Percentiles rank a stretch among this genome's conserved stretches.
Evolutionary conservation across 2,113 vertebrate species (phyloP).

Genomic region (Pao palembangensis): DNA sequence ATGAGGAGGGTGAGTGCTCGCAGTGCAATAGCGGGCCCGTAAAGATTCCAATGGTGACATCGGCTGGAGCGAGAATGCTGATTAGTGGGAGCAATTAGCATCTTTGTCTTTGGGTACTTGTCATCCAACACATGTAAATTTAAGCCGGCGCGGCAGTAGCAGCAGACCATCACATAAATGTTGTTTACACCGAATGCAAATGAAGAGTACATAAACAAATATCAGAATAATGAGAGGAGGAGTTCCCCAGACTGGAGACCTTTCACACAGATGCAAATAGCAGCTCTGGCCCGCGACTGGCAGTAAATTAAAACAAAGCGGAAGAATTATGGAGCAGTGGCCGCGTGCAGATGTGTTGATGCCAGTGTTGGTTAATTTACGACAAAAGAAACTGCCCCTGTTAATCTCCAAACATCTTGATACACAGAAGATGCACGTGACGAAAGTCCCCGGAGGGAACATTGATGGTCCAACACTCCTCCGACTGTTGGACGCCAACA

Average conservation of each 20-base stretch:
- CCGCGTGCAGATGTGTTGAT: constrained; percentile 66
- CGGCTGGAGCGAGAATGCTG: constrained; percentile 30
- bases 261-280: constrained; percentile 62
- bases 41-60: constrained; percentile 40
- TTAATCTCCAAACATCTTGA: constrained; percentile 72
- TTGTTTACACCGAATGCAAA: constrained; percentile 66
- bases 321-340: constrained; percentile 53
- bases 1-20: constrained; percentile 38
- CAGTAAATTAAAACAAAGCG: constrained; percentile 65
- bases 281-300: constrained; percentile 38
- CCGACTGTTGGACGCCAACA: constrained; percentile 13
- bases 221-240: constrained; percentile 24
- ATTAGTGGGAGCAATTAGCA: constrained; percentile 50
- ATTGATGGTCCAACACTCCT: constrained; percentile 45
- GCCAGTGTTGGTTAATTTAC: constrained; percentile 54
- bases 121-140: constrained; percentile 57
- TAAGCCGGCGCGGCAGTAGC: constrained; percentile 39
- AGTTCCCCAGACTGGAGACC: constrained; percentile 47
- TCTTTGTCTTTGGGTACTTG: constrained; percentile 50
- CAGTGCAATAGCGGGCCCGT: constrained; percentile 29
- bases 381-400: constrained; percentile 46
- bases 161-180: constrained; percentile 52
- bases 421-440: constrained; percentile 66
- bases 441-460: constrained; percentile 45
- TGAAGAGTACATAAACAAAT: constrained; percentile 64